These are phyloP conservation scores for Ophonus ardosiacus DNA, from an alignment of 2,888 invertebrate species.

Conservation along the genomic window DNA sequence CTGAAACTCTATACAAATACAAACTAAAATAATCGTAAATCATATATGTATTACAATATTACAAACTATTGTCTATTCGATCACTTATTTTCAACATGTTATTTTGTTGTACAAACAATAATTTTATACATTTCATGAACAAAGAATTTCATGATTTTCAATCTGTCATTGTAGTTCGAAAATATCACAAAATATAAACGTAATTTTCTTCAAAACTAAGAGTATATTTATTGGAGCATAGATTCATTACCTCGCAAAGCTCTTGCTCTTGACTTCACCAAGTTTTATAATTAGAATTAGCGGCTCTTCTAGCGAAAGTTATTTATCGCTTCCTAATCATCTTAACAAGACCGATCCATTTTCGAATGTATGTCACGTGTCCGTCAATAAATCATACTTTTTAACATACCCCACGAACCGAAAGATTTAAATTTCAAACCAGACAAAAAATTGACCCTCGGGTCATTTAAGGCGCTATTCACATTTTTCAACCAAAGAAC, in stretches of 20 bases:
- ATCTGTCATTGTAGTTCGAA: slow-evolving; percentile 9
- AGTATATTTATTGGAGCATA: slow-evolving; percentile 1
- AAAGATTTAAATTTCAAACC: slow-evolving; percentile 56
- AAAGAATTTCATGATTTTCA: not conserved
- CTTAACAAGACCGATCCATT: slow-evolving; percentile 37
- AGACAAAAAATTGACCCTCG: slow-evolving; percentile 55
- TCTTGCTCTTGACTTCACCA: not conserved
- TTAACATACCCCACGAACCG: slow-evolving; percentile 36
- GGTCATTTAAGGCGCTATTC: slow-evolving; percentile 46
- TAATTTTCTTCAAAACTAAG: not conserved
- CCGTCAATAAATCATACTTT: slow-evolving; percentile 49
- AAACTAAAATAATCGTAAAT: slow-evolving; percentile 39
- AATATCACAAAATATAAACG: not conserved
- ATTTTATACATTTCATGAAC: slow-evolving; percentile 20
- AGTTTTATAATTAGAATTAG: slow-evolving; percentile 1
- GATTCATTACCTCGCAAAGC: not conserved
- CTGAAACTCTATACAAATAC: slow-evolving; percentile 26
- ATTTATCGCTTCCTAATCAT: slow-evolving; percentile 48
- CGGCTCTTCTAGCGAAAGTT: slow-evolving; percentile 33
- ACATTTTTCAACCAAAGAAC: slow-evolving; percentile 54
- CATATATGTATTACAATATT: too few species aligned
- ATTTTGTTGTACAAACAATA: slow-evolving; percentile 13
- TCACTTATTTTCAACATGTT: slow-evolving; percentile 12
- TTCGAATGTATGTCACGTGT: slow-evolving; percentile 43
- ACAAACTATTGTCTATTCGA: slow-evolving; percentile 17